Conservation (phyloP, 2,888 invertebrate genomes). For the Drosophila meridiana region DNA sequence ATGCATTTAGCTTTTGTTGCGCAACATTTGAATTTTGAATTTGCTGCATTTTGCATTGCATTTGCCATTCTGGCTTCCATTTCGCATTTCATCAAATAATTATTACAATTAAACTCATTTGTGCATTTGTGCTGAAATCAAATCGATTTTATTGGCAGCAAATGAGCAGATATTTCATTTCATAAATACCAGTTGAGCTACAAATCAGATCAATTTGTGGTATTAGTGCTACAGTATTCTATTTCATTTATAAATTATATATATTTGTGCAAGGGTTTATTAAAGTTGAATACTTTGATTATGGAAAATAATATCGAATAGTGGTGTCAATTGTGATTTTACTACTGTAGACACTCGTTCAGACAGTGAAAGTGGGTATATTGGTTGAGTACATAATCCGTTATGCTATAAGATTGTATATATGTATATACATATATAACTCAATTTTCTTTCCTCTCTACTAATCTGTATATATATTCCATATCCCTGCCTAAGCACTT, state of each 20-base stretch:
- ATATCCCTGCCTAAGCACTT: background rate
- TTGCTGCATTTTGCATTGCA: slow-evolving; percentile 4
- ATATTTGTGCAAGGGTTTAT: background rate
- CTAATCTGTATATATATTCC: background rate
- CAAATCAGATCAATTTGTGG: background rate
- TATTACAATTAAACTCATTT: slow-evolving; percentile 11
- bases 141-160: background rate
- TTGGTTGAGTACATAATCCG: background rate
- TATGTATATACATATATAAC: background rate
- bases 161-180: background rate
- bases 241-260: background rate
- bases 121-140: background rate
- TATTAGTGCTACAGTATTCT: background rate
- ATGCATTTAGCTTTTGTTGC: slow-evolving; percentile 41
- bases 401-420: background rate
- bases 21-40: slow-evolving; percentile 39
- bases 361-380: no score
- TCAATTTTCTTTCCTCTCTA: background rate
- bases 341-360: no score
- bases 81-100: slow-evolving; percentile 17
- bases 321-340: no score
- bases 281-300: background rate
- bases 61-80: slow-evolving; percentile 2
- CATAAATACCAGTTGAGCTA: background rate
- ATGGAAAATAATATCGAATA: background rate